Evolutionary conservation across 2,797 vertebrate genomes (phyloP).

Genomic region (Anguilla megastoma): DNA sequence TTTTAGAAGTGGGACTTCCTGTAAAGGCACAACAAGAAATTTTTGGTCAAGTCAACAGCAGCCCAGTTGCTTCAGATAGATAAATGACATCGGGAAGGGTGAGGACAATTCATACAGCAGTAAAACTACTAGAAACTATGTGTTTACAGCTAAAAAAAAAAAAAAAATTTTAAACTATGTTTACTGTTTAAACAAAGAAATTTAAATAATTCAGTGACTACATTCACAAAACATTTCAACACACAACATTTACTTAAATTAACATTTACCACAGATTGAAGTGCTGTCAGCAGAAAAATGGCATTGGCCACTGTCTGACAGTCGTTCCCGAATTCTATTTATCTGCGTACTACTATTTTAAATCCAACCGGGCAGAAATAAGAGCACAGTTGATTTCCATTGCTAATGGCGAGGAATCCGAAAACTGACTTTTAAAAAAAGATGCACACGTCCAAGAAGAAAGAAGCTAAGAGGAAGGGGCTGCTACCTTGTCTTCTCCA

Average conservation of each 20-base stretch:
- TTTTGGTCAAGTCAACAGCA: slow-evolving; percentile 35
- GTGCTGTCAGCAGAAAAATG: background rate
- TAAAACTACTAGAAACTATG: background rate
- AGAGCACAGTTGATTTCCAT: background rate
- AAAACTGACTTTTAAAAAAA: background rate
- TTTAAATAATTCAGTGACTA: background rate
- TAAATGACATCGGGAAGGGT: background rate
- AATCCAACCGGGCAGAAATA: background rate
- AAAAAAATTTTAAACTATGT: no score
- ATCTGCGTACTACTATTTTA: background rate
- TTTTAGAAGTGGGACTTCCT: slow-evolving; percentile 44
- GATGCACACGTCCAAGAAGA: background rate
- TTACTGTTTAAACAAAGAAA: no score
- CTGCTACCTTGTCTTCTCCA: slow-evolving; percentile 85
- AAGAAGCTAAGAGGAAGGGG: slow-evolving; percentile 13
- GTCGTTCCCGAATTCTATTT: background rate
- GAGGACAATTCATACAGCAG: background rate
- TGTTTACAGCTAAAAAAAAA: background rate
- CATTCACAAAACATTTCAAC: background rate
- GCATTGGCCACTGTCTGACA: background rate
- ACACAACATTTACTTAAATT: no score
- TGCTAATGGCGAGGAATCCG: background rate
- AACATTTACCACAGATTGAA: background rate
- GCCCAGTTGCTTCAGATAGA: slow-evolving; percentile 53
- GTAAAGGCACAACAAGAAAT: slow-evolving; percentile 15